Conservation (phyloP, 2,797 vertebrate genomes). For the Crax fasciolata region DNA sequence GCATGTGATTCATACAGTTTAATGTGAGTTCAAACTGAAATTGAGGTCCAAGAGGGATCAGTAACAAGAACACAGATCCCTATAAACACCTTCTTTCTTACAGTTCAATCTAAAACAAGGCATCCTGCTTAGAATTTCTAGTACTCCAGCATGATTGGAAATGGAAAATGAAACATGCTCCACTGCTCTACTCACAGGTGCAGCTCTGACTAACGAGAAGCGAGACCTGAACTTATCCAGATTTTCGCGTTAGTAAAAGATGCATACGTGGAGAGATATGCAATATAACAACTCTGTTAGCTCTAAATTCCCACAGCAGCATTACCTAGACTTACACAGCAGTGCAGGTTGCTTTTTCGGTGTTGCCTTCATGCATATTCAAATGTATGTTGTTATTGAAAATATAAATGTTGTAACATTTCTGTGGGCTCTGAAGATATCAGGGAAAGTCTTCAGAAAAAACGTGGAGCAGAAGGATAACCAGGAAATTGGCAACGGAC, state of each 20-base stretch:
- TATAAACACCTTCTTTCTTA: constrained; percentile 23
- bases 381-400: not conserved
- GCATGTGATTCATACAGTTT: not conserved
- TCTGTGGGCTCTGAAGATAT: not conserved
- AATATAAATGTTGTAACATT: not conserved
- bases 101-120: not conserved
- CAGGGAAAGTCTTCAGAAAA: not conserved
- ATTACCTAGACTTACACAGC: not conserved
- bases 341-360: not conserved
- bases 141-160: not conserved
- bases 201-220: not conserved
- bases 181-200: not conserved
- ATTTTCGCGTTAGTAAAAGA: not conserved
- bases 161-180: not conserved
- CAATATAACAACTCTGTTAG: not conserved
- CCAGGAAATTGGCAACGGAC: not conserved
- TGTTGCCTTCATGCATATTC: not conserved
- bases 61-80: not conserved
- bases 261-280: not conserved
- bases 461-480: not conserved
- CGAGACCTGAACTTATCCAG: not conserved
- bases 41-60: constrained; percentile 8
- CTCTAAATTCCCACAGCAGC: not conserved
- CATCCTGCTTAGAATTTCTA: not conserved
- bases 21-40: not conserved